Evolutionary conservation across 2,797 vertebrate genomes (phyloP), one percentile per base, ranked within the genome.

Genomic region (Aphelocoma californica): DNA sequence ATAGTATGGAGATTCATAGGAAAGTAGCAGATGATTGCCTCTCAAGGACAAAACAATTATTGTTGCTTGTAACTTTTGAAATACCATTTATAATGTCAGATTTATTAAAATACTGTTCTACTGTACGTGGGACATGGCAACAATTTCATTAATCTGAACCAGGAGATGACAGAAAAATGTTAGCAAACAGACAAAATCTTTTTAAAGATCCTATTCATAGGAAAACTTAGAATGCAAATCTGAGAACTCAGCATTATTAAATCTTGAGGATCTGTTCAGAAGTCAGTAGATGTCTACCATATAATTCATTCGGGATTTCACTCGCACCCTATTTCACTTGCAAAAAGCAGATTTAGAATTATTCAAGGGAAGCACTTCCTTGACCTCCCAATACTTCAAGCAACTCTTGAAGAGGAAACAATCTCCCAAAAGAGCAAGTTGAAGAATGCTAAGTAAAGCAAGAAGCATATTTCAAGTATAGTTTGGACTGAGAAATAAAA

Each of bases 271-370:
- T 71, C 48, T 62, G 53, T 86, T 91, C 67, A 74, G 60, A 83
- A 88, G 29, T 72, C 21, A 57, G 45, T 67, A 83, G 23, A 36
- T 29, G 12, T 51, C 65, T 79, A 72, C 42, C 34, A 42, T 29
- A 44, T 31, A 86, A 90, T 66, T 83, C 32, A 79, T 88, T 92
- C 47, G 72, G 62, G 56, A 88, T 60, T 85, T 77, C 62, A 58
- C 15, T 66, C 44, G 21, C 36, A 75, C 47, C 17, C 12, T 42
- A 85, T 69, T 91, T 94, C 84, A 74, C 47, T 81, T 87, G 65
- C 58, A 86, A 91, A 92, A 88, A 85, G 23, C 38, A 81, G 67
- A 87, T 74, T 44, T 45, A 70, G 75, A 94, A 90, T 83, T 82
- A 69, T 88, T 78, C 72, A 66, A 79, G 26, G 47, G 95, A 88